Evolutionary conservation across 2,888 invertebrate species (phyloP).

Genomic region (Drosophila nigricruria): DNA sequence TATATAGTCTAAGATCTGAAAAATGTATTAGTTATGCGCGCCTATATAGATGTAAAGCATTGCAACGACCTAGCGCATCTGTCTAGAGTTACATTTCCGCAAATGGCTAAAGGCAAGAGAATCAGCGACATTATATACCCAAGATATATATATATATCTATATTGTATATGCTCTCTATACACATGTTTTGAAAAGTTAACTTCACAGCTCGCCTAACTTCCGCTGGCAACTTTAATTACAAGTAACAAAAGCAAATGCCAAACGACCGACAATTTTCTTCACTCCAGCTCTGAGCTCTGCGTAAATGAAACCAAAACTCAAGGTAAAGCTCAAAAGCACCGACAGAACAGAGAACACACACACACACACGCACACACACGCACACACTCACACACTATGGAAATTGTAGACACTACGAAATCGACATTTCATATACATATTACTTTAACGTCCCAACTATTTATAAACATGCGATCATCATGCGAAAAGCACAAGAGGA

Average conservation of each 20-base stretch:
- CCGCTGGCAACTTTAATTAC: constrained; percentile 79
- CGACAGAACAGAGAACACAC: constrained; percentile 35
- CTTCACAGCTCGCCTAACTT: constrained; percentile 79
- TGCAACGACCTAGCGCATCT: constrained; percentile 57
- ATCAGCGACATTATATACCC: constrained; percentile 20
- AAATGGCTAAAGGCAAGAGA: constrained; percentile 37
- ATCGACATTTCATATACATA: constrained; percentile 72
- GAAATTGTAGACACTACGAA: constrained; percentile 69
- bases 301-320: constrained; percentile 75
- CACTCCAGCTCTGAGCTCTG: constrained; percentile 28
- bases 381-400: constrained; percentile 22
- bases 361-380: not conserved
- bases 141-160: not conserved
- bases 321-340: constrained; percentile 70
- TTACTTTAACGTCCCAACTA: constrained; percentile 67
- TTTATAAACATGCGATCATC: constrained; percentile 80
- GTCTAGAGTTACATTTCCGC: constrained; percentile 73
- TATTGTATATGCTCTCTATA: not conserved
- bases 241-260: constrained; percentile 60
- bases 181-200: constrained; percentile 31
- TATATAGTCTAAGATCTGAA: not conserved
- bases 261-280: constrained; percentile 68
- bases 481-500: constrained; percentile 39
- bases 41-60: not conserved
- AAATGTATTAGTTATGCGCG: not conserved